Base-by-base conservation (phyloP, 2,888 invertebrate genomes). In the Chymomyza caudatula region DNA sequence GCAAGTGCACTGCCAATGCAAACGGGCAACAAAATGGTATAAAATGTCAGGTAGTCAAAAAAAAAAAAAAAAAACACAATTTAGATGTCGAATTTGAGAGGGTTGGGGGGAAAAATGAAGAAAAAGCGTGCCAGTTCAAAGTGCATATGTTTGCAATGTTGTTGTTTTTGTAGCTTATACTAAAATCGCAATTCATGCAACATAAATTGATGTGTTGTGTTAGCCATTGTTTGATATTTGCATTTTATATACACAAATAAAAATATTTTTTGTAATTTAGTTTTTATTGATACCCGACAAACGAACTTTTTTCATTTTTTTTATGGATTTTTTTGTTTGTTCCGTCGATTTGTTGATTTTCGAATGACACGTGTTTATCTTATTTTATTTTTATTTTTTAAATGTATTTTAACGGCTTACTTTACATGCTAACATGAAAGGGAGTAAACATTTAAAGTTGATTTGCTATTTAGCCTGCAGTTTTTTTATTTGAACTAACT, bases 341-440 rank as follows among this genome's bases (percentile, higher is more conserved):
- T 6, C 57, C 68, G 65, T 65, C 76, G 69, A 75, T 72, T 81
- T 78, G 78, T 78, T 81, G 82, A 78, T 72, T 73, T 81, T 78
- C 58, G 60, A 60, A 65, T 67, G 76, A 65, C 72, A 69, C 74
- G 75, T 75, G 72, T 66, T 65, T 37, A 51, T 43, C 17, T 49
- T 42, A 22, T 49, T 60, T 63, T 51, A 20, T 49, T 65, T 56
- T 17, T 25, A 17, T 44, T 52, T 60, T 65, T 62, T 52, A 55
- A 37, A 37, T 4, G 29, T 11, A 37, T 37, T 59, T 73, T 69
- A 73, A 70, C 55, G 63, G 74, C 64, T 68, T 73, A 65, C 70
- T 71, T 67, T 55, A 62, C 66, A 37, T 37, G 29, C 29, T 2
- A 13, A 37, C 29, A 11, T 37, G 1, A 25, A 25, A 25, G 25